phyloP scores from a whole-genome alignment of 1,140 invertebrate species.

The Bombus turneri region DNA sequence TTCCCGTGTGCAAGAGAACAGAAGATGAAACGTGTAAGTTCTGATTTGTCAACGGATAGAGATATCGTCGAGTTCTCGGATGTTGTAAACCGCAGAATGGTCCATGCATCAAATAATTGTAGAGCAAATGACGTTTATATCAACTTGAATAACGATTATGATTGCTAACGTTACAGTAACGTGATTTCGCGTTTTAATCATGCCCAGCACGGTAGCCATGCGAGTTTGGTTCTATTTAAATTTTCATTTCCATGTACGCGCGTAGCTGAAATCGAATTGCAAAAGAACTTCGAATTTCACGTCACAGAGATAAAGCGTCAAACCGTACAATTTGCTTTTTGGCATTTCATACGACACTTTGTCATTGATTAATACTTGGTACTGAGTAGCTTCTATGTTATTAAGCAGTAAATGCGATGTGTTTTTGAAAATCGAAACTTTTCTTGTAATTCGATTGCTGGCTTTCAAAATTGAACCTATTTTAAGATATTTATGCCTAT shows the following conservation, averaged over 20 bases:
- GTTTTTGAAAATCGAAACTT: not conserved
- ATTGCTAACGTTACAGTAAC: slow-evolving; percentile 26
- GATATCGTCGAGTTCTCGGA: slow-evolving; percentile 33
- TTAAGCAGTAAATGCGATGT: not conserved
- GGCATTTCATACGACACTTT: not conserved
- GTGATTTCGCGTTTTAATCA: not conserved
- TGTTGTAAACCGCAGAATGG: slow-evolving; percentile 42
- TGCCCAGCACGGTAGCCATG: not conserved
- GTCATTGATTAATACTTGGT: not conserved
- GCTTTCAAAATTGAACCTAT: not conserved
- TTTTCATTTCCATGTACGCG: slow-evolving; percentile 15
- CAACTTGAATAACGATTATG: slow-evolving; percentile 33
- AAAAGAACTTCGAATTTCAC: not conserved
- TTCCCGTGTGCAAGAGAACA: slow-evolving; percentile 8
- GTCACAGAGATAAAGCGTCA: not conserved
- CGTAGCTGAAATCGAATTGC: slow-evolving; percentile 1
- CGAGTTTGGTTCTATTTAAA: not conserved
- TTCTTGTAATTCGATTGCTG: not conserved
- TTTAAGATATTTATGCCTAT: not conserved
- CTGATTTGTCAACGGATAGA: slow-evolving; percentile 46
- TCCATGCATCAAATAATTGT: slow-evolving; percentile 46
- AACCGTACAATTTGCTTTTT: not conserved
- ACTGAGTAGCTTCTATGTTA: not conserved
- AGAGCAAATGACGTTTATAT: slow-evolving; percentile 45
- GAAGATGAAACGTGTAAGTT: slow-evolving; percentile 47